Evolutionary conservation across 2,113 vertebrate species (phyloP).

Genomic region (Ochotona princeps): DNA sequence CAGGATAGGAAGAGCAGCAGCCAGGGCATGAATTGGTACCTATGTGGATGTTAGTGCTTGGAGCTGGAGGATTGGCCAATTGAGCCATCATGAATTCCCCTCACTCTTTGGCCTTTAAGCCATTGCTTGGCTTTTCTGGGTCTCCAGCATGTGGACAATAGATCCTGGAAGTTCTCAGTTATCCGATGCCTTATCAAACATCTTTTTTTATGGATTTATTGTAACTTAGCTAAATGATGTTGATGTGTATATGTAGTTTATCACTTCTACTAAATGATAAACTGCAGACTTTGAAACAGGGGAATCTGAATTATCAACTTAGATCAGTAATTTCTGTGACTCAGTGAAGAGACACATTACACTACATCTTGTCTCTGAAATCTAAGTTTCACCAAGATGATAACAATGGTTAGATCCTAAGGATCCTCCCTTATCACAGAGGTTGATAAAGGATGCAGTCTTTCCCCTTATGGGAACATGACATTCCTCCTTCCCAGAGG

Average conservation of each 20-base stretch:
- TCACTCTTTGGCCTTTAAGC: background rate
- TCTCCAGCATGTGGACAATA: background rate
- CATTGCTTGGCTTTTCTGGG: background rate
- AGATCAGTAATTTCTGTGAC: background rate
- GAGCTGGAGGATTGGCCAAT: no score
- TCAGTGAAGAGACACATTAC: background rate
- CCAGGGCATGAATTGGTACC: no score
- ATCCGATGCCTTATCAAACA: background rate
- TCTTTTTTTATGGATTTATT: background rate
- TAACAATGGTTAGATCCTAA: background rate
- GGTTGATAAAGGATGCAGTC: accelerated
- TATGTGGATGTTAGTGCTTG: no score
- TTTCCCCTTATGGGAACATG: background rate
- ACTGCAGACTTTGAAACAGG: background rate
- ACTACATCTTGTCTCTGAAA: background rate
- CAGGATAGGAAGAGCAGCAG: no score
- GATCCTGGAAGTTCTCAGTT: background rate
- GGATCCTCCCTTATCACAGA: background rate
- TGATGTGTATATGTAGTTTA: background rate
- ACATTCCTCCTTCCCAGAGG: background rate
- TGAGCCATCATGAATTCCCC: no score
- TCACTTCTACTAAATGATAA: background rate
- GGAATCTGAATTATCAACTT: background rate
- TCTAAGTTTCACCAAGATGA: no score
- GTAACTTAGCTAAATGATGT: background rate